A percentile compares a stretch with the other conserved stretches of the same genome.
Conservation (phyloP, 1,140 invertebrate species). For the Drosophila mojavensis region DNA sequence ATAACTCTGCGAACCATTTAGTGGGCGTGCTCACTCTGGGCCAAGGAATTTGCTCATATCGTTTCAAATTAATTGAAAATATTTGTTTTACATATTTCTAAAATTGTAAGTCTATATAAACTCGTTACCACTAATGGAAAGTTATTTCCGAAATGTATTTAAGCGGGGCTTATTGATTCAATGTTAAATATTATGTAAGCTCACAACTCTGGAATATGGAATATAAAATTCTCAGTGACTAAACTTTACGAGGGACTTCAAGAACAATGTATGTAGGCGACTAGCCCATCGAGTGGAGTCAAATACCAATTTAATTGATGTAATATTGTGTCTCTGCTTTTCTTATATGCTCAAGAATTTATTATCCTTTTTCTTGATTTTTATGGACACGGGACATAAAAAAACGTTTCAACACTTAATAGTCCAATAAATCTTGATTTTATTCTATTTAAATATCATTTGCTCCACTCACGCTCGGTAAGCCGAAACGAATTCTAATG, state of each 20-base stretch:
- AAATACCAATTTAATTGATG: neutral
- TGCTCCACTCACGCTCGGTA: neutral
- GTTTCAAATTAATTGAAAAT: conserved; percentile 8
- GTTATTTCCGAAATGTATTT: neutral
- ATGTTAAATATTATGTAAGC: too few relatives aligned
- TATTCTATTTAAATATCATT: conserved; percentile 40
- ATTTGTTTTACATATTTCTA: neutral
- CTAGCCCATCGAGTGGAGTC: neutral
- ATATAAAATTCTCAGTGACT: too few relatives aligned
- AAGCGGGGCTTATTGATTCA: neutral
- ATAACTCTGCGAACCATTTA: conserved; percentile 1
- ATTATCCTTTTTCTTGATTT: conserved; percentile 9
- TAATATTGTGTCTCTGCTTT: too few relatives aligned
- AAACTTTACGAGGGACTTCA: too few relatives aligned
- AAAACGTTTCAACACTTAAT: conserved; percentile 21
- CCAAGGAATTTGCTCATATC: conserved; percentile 6
- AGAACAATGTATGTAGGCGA: too few relatives aligned
- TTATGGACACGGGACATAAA: conserved; percentile 19
- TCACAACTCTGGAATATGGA: too few relatives aligned
- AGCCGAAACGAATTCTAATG: conserved; percentile 4
- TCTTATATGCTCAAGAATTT: neutral
- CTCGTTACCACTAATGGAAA: neutral
- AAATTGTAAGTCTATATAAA: neutral
- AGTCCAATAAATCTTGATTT: conserved; percentile 45
- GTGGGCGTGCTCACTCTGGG: conserved; percentile 3